Evolutionary conservation across 2,888 invertebrate genomes (phyloP).

Genomic region (Atrina japonica): DNA sequence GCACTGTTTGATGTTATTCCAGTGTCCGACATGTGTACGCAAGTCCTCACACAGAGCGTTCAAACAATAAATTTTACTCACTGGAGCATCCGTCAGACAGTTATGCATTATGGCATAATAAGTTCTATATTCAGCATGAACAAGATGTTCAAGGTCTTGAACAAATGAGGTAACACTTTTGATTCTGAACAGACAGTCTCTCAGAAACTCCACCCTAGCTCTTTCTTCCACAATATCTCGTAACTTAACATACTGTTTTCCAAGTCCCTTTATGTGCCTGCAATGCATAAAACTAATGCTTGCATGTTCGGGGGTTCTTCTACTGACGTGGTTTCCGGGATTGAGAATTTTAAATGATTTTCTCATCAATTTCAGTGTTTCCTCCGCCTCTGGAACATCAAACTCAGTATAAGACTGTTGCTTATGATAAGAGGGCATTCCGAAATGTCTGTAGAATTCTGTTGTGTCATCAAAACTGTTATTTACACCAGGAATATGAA

Average conservation of each 20-base stretch:
- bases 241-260: constrained; percentile 69
- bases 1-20: constrained; percentile 78
- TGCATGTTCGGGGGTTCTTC: constrained; percentile 69
- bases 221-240: constrained; percentile 70
- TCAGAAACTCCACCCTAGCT: constrained; percentile 71
- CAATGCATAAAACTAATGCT: constrained; percentile 76
- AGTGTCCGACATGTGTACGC: constrained; percentile 76
- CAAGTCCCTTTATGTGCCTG: constrained; percentile 67
- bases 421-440: not conserved
- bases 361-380: constrained; percentile 60
- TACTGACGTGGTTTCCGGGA: constrained; percentile 75
- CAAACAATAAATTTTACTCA: constrained; percentile 76
- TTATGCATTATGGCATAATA: constrained; percentile 74
- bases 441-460: constrained; percentile 15
- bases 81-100: constrained; percentile 62
- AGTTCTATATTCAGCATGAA: constrained; percentile 71
- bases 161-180: constrained; percentile 68
- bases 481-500: constrained; percentile 29
- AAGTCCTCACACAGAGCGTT: constrained; percentile 79
- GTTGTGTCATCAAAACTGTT: constrained; percentile 16
- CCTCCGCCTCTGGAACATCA: constrained; percentile 65
- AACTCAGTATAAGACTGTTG: constrained; percentile 45
- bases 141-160: constrained; percentile 70
- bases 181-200: constrained; percentile 72
- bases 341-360: constrained; percentile 69